Evolutionary conservation across 2,797 vertebrate species (phyloP).

Genomic region (Enteromius mattozi): DNA sequence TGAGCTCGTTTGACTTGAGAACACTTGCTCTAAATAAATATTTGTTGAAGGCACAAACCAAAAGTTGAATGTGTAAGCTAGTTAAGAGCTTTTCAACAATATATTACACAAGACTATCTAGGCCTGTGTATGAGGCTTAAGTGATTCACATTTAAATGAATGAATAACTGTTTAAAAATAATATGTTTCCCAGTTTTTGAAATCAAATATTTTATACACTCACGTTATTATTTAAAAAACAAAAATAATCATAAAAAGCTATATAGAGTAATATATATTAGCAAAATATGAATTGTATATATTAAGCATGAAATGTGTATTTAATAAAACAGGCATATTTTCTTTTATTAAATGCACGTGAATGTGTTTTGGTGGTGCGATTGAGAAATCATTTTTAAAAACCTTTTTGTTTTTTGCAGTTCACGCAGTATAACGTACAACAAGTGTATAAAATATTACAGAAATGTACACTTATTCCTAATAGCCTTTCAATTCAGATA

Average conservation of each 20-base stretch:
- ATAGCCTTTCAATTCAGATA: too few relatives aligned
- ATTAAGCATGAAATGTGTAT: not conserved
- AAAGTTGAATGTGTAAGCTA: not conserved
- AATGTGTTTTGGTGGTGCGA: not conserved
- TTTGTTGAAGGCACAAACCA: not conserved
- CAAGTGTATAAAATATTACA: not conserved
- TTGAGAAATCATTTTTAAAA: too few relatives aligned
- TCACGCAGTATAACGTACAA: not conserved
- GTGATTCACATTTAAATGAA: not conserved
- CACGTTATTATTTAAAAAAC: not conserved
- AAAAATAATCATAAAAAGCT: not conserved
- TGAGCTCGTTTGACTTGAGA: not conserved
- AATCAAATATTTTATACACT: too few relatives aligned
- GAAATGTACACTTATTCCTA: not conserved
- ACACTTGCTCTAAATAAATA: not conserved
- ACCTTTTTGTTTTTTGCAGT: too few relatives aligned
- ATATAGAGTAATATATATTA: not conserved
- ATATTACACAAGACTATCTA: too few relatives aligned
- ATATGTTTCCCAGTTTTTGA: not conserved
- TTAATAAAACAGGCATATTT: not conserved
- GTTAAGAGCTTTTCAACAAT: too few relatives aligned
- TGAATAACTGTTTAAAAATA: too few relatives aligned
- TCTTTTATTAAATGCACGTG: not conserved
- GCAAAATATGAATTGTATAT: not conserved
- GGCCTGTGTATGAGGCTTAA: too few relatives aligned